Evolutionary conservation across 1,140 invertebrate genomes (phyloP).

Genomic region (Euura saliciscinereae): DNA sequence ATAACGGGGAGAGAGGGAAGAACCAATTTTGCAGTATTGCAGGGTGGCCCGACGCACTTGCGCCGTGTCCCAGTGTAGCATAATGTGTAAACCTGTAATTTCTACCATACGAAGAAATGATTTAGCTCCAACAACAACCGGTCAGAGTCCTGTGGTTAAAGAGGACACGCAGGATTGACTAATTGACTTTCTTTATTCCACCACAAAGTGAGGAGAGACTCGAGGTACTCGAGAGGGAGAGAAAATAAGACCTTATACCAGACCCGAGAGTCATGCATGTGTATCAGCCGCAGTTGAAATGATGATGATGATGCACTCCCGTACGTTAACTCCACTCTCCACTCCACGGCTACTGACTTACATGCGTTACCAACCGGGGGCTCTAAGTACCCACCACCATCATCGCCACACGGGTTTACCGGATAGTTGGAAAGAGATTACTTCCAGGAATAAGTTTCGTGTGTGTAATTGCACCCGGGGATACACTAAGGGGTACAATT

Average conservation of each 20-base stretch:
- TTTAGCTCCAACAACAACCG: no score
- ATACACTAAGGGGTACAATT: background rate
- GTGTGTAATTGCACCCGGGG: slow-evolving; percentile 25
- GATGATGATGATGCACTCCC: no score
- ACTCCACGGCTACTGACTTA: background rate
- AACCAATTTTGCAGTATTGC: background rate
- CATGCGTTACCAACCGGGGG: background rate
- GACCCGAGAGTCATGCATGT: no score
- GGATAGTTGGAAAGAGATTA: slow-evolving; percentile 27
- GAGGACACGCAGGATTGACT: background rate
- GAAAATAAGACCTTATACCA: no score
- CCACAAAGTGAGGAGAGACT: background rate
- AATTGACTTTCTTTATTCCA: slow-evolving; percentile 3
- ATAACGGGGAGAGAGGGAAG: no score
- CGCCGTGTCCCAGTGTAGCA: no score
- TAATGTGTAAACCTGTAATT: no score
- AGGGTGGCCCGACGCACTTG: background rate
- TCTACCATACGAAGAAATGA: no score
- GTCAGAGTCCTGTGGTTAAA: no score
- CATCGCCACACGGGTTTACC: background rate
- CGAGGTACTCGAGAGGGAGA: no score
- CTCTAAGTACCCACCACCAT: background rate
- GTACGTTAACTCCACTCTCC: no score
- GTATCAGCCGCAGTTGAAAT: no score
- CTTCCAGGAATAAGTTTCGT: slow-evolving; percentile 32